Conservation (phyloP, 2,113 vertebrate genomes). For the Himantopus leucocephalus region DNA sequence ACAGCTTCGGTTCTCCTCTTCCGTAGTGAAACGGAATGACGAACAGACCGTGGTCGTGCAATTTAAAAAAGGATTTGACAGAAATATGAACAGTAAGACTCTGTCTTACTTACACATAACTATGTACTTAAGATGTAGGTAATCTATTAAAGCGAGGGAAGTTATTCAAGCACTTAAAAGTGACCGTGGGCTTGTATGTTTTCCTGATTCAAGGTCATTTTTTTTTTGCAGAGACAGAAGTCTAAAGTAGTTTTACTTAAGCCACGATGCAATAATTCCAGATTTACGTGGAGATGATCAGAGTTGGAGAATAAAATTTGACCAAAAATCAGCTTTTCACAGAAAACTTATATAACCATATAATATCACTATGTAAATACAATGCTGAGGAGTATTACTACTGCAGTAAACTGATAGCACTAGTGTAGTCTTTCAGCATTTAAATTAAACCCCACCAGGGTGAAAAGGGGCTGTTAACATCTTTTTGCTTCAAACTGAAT, state of each 20-base stretch:
- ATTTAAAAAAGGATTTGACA: background rate
- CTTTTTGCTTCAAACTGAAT: background rate
- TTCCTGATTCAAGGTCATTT: background rate
- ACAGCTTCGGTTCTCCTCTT: background rate
- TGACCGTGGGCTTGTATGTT: background rate
- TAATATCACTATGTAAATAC: background rate
- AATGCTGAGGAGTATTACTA: background rate
- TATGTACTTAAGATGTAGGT: background rate
- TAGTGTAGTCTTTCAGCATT: background rate
- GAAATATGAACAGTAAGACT: no score
- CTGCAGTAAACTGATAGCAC: background rate
- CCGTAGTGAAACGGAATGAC: background rate
- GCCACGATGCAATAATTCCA: background rate
- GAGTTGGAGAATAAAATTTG: background rate
- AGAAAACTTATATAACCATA: background rate
- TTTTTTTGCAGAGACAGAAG: background rate
- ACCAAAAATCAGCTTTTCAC: background rate
- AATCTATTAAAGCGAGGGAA: background rate
- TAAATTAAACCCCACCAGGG: background rate
- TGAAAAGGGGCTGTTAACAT: background rate
- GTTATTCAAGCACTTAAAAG: background rate
- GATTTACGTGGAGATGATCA: background rate
- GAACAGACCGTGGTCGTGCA: rapidly evolving
- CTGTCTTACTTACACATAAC: background rate
- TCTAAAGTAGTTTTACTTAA: background rate